Percentiles rank a stretch among this genome's conserved stretches.
Evolutionary conservation across 2,797 vertebrate species (phyloP).

Genomic region (Pantherophis alleghaniensis): DNA sequence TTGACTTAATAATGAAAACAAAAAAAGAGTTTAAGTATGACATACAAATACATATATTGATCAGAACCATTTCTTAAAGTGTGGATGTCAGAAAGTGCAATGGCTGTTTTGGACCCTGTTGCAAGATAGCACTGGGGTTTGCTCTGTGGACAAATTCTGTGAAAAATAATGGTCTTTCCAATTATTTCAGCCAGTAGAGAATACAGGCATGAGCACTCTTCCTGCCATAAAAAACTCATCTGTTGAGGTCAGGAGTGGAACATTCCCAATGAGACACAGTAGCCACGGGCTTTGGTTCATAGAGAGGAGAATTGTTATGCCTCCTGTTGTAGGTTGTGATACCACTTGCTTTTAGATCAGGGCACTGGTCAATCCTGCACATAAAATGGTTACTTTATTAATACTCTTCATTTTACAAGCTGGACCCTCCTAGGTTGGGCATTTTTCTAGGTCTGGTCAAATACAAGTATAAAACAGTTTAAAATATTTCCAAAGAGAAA

Average conservation of each 20-base stretch:
- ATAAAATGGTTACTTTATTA: background rate
- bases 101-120: conserved; percentile 36
- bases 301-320: background rate
- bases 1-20: conserved; percentile 53
- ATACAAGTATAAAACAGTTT: background rate
- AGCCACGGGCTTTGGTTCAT: background rate
- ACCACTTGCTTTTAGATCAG: background rate
- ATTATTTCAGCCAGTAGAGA: background rate
- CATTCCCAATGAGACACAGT: rapidly evolving
- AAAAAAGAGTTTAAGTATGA: conserved; percentile 44
- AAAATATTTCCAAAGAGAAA: background rate
- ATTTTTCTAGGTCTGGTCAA: background rate
- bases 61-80: conserved; percentile 17
- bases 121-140: rapidly evolving
- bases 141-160: background rate
- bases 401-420: background rate
- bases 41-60: conserved; percentile 44
- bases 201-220: background rate
- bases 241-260: rapidly evolving
- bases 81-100: conserved; percentile 40
- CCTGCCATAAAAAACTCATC: conserved; percentile 3
- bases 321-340: rapidly evolving
- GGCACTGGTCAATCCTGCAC: background rate
- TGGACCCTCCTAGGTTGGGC: background rate
- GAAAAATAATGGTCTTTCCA: background rate